Evolutionary conservation across 2,797 vertebrate genomes (phyloP).

Genomic region (Macroramphosus scolopax): DNA sequence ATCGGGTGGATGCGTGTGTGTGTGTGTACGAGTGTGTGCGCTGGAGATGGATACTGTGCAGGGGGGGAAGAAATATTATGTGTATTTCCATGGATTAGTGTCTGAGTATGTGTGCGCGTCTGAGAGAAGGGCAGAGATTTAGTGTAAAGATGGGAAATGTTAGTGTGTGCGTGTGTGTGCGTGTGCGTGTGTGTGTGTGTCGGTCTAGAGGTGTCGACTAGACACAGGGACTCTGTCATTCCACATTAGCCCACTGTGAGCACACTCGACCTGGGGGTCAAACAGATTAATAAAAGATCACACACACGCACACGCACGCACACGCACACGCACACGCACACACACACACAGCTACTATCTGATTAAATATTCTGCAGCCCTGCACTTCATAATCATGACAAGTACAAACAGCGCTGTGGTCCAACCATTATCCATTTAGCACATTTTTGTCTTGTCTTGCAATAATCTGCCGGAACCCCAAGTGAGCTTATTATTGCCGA

Average conservation of each 20-base stretch:
- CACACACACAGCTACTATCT: constrained; percentile 72
- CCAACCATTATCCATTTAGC: constrained; percentile 76
- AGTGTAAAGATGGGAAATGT: constrained; percentile 32
- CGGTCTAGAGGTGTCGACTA: constrained; percentile 82
- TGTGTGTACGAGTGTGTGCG: constrained; percentile 12
- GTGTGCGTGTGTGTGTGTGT: constrained; percentile 52
- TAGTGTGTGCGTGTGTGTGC: constrained; percentile 42
- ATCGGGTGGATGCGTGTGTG: constrained; percentile 32
- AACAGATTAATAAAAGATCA: constrained; percentile 96
- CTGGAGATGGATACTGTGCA: constrained; percentile 18
- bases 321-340: constrained; percentile 72
- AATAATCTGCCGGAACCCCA: constrained; percentile 70
- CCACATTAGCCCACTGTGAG: constrained; percentile 85
- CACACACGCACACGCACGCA: constrained; percentile 83
- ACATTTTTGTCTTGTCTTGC: constrained; percentile 73
- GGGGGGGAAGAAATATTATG: constrained; percentile 39
- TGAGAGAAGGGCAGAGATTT: constrained; percentile 29
- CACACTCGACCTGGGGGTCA: constrained; percentile 91
- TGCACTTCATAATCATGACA: constrained; percentile 69
- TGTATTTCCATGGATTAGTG: constrained; percentile 53
- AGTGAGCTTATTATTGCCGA: constrained; percentile 73
- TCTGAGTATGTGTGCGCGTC: constrained; percentile 16
- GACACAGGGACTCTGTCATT: constrained; percentile 87
- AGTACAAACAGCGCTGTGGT: constrained; percentile 50
- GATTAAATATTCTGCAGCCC: constrained; percentile 81